Evolutionary conservation across 53 echinoderm and acorn worm genomes (phyloP).

Genomic region (Hippasteria phrygiana): DNA sequence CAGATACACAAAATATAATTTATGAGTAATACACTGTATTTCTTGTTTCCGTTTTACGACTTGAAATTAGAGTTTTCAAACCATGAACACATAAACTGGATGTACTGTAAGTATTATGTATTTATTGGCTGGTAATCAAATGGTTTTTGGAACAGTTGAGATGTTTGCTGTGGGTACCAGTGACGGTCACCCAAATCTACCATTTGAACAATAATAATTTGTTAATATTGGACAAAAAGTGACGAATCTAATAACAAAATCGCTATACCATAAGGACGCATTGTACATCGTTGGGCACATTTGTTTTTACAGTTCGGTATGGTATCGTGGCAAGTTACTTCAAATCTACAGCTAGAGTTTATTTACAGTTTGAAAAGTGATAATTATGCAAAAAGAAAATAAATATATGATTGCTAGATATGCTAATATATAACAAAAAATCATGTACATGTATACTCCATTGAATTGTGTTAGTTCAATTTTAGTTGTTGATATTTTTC

Average conservation of each 20-base stretch:
- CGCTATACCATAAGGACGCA: too few relatives aligned
- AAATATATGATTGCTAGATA: slow-evolving; percentile 64
- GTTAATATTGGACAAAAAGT: too few relatives aligned
- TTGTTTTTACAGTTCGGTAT: slow-evolving; percentile 4
- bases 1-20: background rate
- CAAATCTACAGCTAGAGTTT: slow-evolving; percentile 34
- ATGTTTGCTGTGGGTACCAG: background rate
- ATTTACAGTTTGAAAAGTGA: slow-evolving; percentile 46
- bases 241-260: background rate
- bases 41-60: background rate
- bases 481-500: slow-evolving; percentile 29
- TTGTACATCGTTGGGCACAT: background rate
- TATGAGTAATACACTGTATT: background rate
- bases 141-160: background rate
- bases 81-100: too few relatives aligned
- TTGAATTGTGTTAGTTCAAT: slow-evolving; percentile 51
- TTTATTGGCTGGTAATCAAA: background rate
- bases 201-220: too few relatives aligned
- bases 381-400: slow-evolving; percentile 39
- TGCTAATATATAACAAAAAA: slow-evolving; percentile 34
- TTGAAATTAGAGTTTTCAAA: too few relatives aligned
- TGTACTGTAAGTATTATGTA: too few relatives aligned
- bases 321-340: slow-evolving; percentile 29
- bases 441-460: slow-evolving; percentile 51
- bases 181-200: background rate